These are phyloP conservation scores for Carassius carassius DNA, from an alignment of 2,113 vertebrate genomes.

Conservation along the genomic window DNA sequence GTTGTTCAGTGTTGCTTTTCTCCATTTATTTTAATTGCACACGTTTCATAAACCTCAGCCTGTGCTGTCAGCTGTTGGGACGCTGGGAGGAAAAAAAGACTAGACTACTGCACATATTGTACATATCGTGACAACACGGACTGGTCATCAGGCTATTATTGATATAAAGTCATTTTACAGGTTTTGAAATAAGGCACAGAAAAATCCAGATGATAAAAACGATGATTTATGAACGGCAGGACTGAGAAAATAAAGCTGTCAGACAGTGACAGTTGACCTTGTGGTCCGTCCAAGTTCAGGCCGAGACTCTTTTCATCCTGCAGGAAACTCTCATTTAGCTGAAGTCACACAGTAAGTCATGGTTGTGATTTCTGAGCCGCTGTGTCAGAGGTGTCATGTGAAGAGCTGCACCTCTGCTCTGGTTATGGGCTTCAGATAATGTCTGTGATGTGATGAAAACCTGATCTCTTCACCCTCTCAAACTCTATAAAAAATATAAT, in stretches of 20 bases:
- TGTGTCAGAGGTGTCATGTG: constrained; percentile 49
- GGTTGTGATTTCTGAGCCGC: constrained; percentile 41
- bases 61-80: constrained; percentile 10
- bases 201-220: constrained; percentile 71
- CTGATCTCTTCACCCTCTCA: constrained; percentile 29
- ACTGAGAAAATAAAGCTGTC: constrained; percentile 75
- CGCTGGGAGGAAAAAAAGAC: constrained; percentile 47
- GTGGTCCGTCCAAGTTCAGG: constrained; percentile 65
- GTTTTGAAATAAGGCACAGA: constrained; percentile 58
- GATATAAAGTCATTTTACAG: constrained; percentile 64
- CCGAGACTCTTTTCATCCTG: constrained; percentile 60
- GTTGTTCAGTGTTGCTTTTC: constrained; percentile 21
- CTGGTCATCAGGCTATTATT: constrained; percentile 58
- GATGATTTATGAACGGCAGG: constrained; percentile 66
- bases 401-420: constrained; percentile 40
- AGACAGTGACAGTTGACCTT: constrained; percentile 73
- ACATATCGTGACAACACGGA: constrained; percentile 51
- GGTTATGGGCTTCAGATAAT: constrained; percentile 38
- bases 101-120: constrained; percentile 60
- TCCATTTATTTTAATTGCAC: constrained; percentile 34
- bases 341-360: constrained; percentile 44
- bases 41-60: constrained; percentile 30
- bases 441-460: constrained; percentile 44
- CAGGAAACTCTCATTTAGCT: constrained; percentile 38
- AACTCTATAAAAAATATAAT: constrained; percentile 36